These are phyloP conservation scores for Ligdia adustata DNA, from an alignment of 2,888 invertebrate genomes.

Conservation along the genomic window DNA sequence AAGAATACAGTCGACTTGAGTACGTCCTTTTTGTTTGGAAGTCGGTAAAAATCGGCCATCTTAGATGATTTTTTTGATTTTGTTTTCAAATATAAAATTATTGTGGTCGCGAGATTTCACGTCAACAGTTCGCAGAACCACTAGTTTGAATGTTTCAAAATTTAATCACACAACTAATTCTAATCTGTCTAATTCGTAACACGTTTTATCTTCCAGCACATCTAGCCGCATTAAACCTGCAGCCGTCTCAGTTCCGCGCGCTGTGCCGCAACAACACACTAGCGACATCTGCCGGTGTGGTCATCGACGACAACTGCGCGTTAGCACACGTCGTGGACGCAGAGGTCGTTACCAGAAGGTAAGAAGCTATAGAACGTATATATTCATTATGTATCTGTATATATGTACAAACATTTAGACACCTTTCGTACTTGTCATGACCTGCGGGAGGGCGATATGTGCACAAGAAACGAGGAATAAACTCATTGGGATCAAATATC, in stretches of 20 bases:
- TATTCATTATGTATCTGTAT: not conserved
- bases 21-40: too few species aligned
- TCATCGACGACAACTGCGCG: constrained; percentile 80
- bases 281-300: constrained; percentile 72
- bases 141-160: too few species aligned
- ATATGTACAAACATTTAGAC: not conserved
- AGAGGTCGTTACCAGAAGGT: constrained; percentile 83
- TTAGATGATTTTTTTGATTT: too few species aligned
- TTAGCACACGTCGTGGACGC: constrained; percentile 85
- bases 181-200: not conserved
- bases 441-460: too few species aligned
- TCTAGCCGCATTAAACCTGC: constrained; percentile 52
- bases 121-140: too few species aligned
- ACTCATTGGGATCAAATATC: too few species aligned
- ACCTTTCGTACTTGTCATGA: not conserved
- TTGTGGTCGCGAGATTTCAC: too few species aligned
- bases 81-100: too few species aligned
- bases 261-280: constrained; percentile 85
- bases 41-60: too few species aligned
- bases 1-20: not conserved
- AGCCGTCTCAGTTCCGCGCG: constrained; percentile 71
- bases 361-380: not conserved
- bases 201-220: constrained; percentile 48
- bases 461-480: not conserved
- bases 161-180: not conserved